Evolutionary conservation across 2,888 invertebrate species (phyloP).

Genomic region (Macrosiphum euphorbiae): DNA sequence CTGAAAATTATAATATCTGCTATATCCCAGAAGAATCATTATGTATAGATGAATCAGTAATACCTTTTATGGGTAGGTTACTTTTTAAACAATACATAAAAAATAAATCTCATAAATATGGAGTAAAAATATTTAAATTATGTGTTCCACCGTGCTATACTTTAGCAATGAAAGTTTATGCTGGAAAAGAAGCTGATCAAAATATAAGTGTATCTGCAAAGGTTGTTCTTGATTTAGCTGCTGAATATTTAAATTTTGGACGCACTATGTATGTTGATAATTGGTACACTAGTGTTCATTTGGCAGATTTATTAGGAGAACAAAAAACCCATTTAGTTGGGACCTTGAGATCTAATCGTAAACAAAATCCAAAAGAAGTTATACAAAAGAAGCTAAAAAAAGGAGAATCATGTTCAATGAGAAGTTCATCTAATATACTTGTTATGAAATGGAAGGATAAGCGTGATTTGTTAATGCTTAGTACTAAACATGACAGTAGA

Average conservation of each 20-base stretch:
- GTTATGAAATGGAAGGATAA: not conserved
- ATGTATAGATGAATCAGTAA: not conserved
- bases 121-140: not conserved
- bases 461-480: not conserved
- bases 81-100: conserved; percentile 1
- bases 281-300: not conserved
- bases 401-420: not conserved
- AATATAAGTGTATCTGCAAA: not conserved
- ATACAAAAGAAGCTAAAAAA: not conserved
- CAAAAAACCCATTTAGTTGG: not conserved
- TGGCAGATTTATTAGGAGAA: conserved; percentile 12
- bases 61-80: not conserved
- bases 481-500: not conserved
- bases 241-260: conserved; percentile 4
- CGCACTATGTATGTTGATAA: not conserved
- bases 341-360: not conserved
- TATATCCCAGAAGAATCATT: not conserved
- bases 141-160: not conserved
- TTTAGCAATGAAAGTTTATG: not conserved
- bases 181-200: not conserved
- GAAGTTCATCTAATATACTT: no score
- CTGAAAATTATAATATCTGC: not conserved
- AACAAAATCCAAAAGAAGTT: conserved; percentile 9
- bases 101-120: conserved; percentile 15
- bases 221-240: not conserved